phyloP scores from a whole-genome alignment of 2,888 invertebrate genomes.

The Chrysopilus asiliformis region DNA sequence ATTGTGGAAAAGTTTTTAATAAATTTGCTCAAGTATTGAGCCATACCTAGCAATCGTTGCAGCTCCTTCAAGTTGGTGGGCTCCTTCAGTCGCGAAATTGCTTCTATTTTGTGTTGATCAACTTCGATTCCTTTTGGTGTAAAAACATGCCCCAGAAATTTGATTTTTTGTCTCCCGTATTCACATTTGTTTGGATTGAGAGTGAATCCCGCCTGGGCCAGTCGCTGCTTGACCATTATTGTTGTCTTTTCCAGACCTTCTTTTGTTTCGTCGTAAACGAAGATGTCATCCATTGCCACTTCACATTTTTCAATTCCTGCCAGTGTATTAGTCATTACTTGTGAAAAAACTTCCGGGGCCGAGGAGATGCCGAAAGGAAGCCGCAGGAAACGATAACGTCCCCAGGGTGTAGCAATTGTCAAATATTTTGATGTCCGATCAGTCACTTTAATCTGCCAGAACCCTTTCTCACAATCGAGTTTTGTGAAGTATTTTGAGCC shows the following conservation, averaged over 20 bases:
- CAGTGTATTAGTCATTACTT: too few species aligned
- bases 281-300: constrained; percentile 1
- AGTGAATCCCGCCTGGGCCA: background rate
- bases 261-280: background rate
- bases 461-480: constrained; percentile 15
- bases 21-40: constrained; percentile 11
- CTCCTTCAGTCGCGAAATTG: constrained; percentile 11
- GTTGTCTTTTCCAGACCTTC: background rate
- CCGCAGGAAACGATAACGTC: constrained; percentile 13
- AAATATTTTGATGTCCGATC: constrained; percentile 12
- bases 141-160: constrained; percentile 13
- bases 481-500: constrained; percentile 11
- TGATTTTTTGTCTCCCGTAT: background rate
- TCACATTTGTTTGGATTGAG: background rate
- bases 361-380: constrained; percentile 17
- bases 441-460: constrained; percentile 14
- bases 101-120: constrained; percentile 14
- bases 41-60: constrained; percentile 14
- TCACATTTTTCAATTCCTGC: too few species aligned
- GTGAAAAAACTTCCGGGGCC: constrained; percentile 17
- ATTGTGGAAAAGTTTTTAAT: background rate
- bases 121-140: constrained; percentile 11
- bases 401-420: constrained; percentile 16
- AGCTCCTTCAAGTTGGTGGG: constrained; percentile 13
- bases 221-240: background rate